Base-by-base conservation (phyloP, 2,113 vertebrate species). In the Eretmochelys imbricata region DNA sequence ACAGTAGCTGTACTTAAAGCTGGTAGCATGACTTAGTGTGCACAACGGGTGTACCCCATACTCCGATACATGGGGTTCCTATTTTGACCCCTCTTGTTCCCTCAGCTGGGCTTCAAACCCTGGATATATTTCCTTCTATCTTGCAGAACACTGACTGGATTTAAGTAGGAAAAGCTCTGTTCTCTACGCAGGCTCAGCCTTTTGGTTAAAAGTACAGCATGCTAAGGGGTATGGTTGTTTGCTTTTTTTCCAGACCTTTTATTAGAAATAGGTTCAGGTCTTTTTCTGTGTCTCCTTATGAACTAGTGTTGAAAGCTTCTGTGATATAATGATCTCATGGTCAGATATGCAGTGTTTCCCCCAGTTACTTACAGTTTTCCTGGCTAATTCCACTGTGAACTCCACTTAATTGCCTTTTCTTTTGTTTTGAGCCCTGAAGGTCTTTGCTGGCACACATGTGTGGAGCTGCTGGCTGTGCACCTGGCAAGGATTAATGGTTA, bases 371-470 rank as follows among this genome's bases (percentile, higher is more conserved):
- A 84, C 87, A 94, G 86, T 94, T 98, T 98, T 82, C 95, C 95
- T 93, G 93, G 95, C 93, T 97, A 96, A 97, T 97, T 97, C 94
- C 93, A 95, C 84, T 96, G 95, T 96, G 95, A 97, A 97, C 90
- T 97, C 80, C 79, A 65, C 96, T 89, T 91, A 97, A 97, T 96
- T 91, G 16, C 96, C 94, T 95, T 96, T 92, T 91, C 95, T 95
- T 97, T 94, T 89, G 92, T 96, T 78, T 24, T 87, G 96, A 98
- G 87, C 95, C 93, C 90, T 76, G 69, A 91, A 91, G 95, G 86
- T 90, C 97, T 93, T 85, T 93, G 75, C 95, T 96, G 96, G 97
- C 96, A 95, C 88, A 59, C 90, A 88, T 38, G 50, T 82, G 42
- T 55, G 91, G 85, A 93, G 92, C 83, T 90, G 82, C 83, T 94